Evolutionary conservation across 2,797 vertebrate genomes (phyloP).

Genomic region (Eulemur coronatus): DNA sequence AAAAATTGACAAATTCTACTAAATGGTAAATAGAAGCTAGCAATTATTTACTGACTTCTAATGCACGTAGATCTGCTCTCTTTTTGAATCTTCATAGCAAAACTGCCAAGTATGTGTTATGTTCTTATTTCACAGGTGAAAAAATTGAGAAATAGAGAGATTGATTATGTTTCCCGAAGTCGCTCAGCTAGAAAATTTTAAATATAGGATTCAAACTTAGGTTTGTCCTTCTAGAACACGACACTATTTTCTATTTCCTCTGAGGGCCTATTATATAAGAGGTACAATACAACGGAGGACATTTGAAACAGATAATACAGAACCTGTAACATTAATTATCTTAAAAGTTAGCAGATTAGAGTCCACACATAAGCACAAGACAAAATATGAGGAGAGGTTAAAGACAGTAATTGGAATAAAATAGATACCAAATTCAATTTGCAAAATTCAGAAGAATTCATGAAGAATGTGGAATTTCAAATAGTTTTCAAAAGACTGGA

Average conservation of each 20-base stretch:
- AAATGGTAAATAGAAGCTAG: neutral
- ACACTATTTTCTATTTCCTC: neutral
- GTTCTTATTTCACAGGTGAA: neutral
- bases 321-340: neutral
- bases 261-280: neutral
- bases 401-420: neutral
- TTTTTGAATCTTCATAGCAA: neutral
- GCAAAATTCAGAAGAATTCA: neutral
- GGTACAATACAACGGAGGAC: neutral
- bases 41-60: neutral
- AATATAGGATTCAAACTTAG: neutral
- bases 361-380: neutral
- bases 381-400: neutral
- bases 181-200: neutral
- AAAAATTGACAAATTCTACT: neutral
- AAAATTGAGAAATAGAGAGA: neutral
- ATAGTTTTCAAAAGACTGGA: neutral
- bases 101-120: neutral
- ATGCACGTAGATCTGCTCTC: neutral
- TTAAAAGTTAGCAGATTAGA: neutral
- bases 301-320: neutral
- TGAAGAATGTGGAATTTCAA: neutral
- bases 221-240: neutral
- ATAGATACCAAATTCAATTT: neutral
- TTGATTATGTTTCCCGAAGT: neutral